A percentile compares a stretch with the other conserved stretches of the same genome.
These are phyloP conservation scores for Fukomys damarensis DNA, from an alignment of 2,113 vertebrate genomes.

Conservation along the genomic window DNA sequence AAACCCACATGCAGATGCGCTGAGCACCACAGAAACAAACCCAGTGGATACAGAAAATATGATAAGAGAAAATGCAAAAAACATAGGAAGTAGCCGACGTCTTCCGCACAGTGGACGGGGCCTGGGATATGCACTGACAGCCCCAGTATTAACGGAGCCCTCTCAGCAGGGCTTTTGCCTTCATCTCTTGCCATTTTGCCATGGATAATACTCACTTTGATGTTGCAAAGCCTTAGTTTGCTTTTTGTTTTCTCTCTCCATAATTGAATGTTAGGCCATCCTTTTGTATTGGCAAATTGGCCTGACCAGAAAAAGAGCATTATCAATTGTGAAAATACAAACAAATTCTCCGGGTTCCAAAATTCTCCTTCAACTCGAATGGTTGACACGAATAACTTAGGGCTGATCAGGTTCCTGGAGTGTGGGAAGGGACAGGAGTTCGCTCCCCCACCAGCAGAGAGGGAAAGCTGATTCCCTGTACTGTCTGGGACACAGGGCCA, in stretches of 20 bases:
- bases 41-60: background rate
- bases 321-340: slow-evolving; percentile 54
- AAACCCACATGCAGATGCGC: background rate
- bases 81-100: background rate
- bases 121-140: background rate
- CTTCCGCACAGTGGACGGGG: background rate
- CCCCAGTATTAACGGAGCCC: background rate
- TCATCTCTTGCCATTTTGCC: slow-evolving; percentile 51
- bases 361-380: background rate
- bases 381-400: slow-evolving; percentile 2
- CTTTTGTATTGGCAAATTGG: slow-evolving; percentile 71
- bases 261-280: slow-evolving; percentile 64
- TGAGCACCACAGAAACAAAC: background rate
- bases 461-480: background rate
- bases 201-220: slow-evolving; percentile 61
- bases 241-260: slow-evolving; percentile 24
- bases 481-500: background rate
- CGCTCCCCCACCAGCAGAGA: background rate
- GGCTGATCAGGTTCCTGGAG: background rate
- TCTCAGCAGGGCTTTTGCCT: background rate
- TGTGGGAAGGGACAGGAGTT: background rate
- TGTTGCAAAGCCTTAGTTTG: slow-evolving; percentile 31
- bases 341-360: slow-evolving; percentile 57
- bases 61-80: background rate
- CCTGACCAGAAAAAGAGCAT: slow-evolving; percentile 57